These are phyloP conservation scores for Sandelia bainsii DNA, from an alignment of 2,797 vertebrate genomes.

Conservation along the genomic window DNA sequence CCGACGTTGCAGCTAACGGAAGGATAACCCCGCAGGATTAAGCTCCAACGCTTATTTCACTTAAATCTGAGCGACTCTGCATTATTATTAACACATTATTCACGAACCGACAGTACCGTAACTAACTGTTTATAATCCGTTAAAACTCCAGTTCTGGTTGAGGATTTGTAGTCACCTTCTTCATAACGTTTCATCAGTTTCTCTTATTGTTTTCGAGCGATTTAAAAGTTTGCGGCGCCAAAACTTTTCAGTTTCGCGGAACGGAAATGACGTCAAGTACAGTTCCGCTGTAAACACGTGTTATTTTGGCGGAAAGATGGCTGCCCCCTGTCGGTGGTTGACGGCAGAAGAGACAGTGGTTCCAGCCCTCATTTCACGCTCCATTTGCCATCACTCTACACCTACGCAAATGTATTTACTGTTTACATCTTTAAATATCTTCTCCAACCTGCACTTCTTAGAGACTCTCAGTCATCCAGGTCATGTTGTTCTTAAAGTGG, in stretches of 20 bases:
- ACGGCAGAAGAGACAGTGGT: not conserved
- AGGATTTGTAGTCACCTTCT: not conserved
- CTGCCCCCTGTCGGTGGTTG: not conserved
- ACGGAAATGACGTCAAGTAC: conserved; percentile 49
- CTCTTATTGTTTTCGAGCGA: not conserved
- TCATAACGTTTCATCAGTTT: rapidly evolving
- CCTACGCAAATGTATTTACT: too few relatives aligned
- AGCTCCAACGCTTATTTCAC: not conserved
- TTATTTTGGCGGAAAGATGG: not conserved
- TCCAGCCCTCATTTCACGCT: too few relatives aligned
- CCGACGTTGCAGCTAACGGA: not conserved
- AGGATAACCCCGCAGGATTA: not conserved
- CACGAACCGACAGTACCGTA: rapidly evolving
- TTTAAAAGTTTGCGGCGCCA: conserved; percentile 47
- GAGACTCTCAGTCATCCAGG: too few relatives aligned
- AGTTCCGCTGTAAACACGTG: conserved; percentile 19
- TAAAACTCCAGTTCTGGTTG: too few relatives aligned
- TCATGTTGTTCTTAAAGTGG: too few relatives aligned
- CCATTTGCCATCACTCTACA: too few relatives aligned
- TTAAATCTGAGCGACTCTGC: not conserved
- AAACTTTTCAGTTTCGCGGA: conserved; percentile 55
- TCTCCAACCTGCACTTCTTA: too few relatives aligned
- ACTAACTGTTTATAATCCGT: too few relatives aligned
- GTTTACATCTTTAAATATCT: too few relatives aligned
- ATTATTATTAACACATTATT: rapidly evolving